These are phyloP conservation scores for Antheraea yamamai DNA, from an alignment of 2,888 invertebrate genomes.

Conservation along the genomic window DNA sequence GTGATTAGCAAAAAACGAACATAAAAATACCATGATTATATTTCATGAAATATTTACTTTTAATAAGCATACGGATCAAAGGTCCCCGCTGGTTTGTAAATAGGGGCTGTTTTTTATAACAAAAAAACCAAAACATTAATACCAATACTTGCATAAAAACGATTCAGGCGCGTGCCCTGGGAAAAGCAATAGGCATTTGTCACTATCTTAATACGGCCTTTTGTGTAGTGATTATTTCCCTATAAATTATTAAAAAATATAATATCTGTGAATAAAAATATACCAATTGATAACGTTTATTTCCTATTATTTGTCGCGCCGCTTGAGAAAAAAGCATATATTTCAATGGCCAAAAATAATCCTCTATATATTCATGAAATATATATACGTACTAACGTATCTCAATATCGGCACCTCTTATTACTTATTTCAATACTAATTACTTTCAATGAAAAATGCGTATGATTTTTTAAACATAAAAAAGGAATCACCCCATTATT, in stretches of 20 bases:
- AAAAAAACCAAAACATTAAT: slow-evolving; percentile 43
- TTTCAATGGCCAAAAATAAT: background rate
- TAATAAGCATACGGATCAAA: slow-evolving; percentile 80
- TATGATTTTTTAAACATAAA: background rate
- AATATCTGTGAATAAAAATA: background rate
- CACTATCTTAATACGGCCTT: slow-evolving; percentile 22
- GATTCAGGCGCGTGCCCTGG: slow-evolving; percentile 57
- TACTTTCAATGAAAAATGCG: background rate
- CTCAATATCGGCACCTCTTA: background rate
- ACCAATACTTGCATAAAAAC: slow-evolving; percentile 54
- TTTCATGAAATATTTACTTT: slow-evolving; percentile 79
- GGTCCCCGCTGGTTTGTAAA: slow-evolving; percentile 77
- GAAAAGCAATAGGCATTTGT: slow-evolving; percentile 43
- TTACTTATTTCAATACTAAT: background rate
- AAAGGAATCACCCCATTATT: background rate
- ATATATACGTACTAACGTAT: background rate
- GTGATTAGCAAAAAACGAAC: slow-evolving; percentile 14
- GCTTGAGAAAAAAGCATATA: background rate
- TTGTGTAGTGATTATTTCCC: slow-evolving; percentile 10
- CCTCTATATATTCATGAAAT: background rate
- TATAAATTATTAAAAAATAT: slow-evolving; percentile 4
- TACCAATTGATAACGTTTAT: background rate
- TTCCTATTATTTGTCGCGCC: background rate
- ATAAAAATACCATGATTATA: slow-evolving; percentile 52
- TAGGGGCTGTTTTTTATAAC: slow-evolving; percentile 69